phyloP scores from a whole-genome alignment of 2,888 invertebrate genomes.

The Oscheius onirici region DNA sequence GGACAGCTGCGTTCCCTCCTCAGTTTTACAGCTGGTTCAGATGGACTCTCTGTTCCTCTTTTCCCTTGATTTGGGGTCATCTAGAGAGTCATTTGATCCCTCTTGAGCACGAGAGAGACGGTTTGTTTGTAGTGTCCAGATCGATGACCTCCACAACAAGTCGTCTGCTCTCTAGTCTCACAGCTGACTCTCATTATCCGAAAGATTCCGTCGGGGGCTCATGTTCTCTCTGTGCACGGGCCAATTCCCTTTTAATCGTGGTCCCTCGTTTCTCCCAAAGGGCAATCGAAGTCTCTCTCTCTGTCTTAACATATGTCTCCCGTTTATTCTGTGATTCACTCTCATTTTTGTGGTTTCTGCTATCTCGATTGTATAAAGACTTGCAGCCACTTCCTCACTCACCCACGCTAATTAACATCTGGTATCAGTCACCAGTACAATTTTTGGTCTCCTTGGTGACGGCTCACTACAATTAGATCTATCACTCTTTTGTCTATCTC shows the following conservation, averaged over 20 bases:
- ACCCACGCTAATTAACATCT: not conserved
- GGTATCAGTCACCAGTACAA: slow-evolving; percentile 2
- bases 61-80: not conserved
- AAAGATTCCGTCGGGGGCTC: too few species aligned
- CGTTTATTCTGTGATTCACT: too few species aligned
- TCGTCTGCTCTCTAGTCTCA: slow-evolving; percentile 1
- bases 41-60: not conserved
- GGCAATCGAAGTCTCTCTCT: too few species aligned
- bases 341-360: too few species aligned
- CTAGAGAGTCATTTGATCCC: not conserved
- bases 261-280: too few species aligned
- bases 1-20: slow-evolving; percentile 8
- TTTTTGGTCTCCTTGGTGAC: slow-evolving; percentile 14
- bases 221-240: not conserved
- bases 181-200: slow-evolving; percentile 28
- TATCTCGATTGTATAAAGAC: too few species aligned
- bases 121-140: slow-evolving; percentile 26
- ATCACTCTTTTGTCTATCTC: too few species aligned
- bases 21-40: not conserved
- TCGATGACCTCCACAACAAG: slow-evolving; percentile 16
- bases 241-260: not conserved
- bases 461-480: not conserved
- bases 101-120: not conserved
- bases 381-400: not conserved
- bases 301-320: too few species aligned